Evolutionary conservation across 2,797 vertebrate species (phyloP), one percentile per base, ranked within the genome.

Genomic region (Diplodus sargus): DNA sequence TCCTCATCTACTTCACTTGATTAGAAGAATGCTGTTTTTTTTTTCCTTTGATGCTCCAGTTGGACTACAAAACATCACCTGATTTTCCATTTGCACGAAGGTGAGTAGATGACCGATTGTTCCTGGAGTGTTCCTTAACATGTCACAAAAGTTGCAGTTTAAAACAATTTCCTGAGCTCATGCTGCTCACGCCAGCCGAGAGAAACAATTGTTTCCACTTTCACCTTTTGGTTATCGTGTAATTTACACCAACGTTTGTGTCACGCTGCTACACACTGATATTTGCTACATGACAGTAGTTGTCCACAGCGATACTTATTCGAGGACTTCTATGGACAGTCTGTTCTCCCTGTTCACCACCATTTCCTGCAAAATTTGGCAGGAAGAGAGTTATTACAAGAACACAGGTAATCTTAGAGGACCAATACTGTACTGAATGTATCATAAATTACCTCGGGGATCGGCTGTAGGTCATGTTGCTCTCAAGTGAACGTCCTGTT

Each of bases 401-500:
- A 64, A 61, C 9, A 54, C 0, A 1, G 10, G 0, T 11, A 34
- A 28, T 10, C 9, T 16, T 42, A 18, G 0, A 28, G 51, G 28
- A 25, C n/a, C 10, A 25, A 20, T 1, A 1, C 0, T 30, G 4
- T 1, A 15, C 14, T 34, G 5, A 42, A 47, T 28, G 16, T 4
- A 14, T 49, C 3, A 20, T 47, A 67, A 39, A 42, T 85, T 56
- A 87, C 73, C 79, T 74, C 7, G 48, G 70, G 45, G 61, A 79
- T 66, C 7, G 62, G 22, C 67, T 11, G 3, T 1, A 20, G 18
- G 42, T 4, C 18, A 39, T 48, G n/a, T 51, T 34, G 4, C 58
- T 75, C 51, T 83, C 48, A 22, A 17, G 4, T 47, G 43, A 76
- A 52, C 9, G 20, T 70, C 76, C 81, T 87, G 86, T 80, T 67